These are phyloP conservation scores for Danionella dracula DNA, from an alignment of 2,797 vertebrate species.

Conservation along the genomic window DNA sequence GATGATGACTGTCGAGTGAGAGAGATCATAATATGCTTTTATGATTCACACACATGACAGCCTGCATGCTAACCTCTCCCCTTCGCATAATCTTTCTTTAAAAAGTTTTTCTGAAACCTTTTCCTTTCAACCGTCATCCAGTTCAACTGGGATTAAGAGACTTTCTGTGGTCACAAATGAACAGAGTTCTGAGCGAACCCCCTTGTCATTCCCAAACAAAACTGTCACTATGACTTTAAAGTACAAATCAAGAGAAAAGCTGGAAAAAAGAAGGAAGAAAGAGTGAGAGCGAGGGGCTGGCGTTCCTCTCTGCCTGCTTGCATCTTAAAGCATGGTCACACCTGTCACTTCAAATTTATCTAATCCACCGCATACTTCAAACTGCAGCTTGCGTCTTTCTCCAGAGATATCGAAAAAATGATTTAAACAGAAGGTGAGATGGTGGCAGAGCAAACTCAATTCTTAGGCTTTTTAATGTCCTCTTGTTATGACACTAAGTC, in stretches of 20 bases:
- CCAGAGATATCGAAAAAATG: conserved; percentile 67
- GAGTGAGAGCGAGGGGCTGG: conserved; percentile 41
- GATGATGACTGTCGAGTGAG: conserved; percentile 19
- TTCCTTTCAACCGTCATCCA: conserved; percentile 18
- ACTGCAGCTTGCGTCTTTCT: conserved; percentile 61
- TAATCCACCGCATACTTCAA: conserved; percentile 78
- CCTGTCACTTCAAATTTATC: conserved; percentile 81
- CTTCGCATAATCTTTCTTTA: conserved; percentile 1
- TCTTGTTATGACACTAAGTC: conserved; percentile 18
- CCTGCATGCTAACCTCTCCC: conserved; percentile 23
- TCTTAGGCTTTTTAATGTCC: conserved; percentile 3
- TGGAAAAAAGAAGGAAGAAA: conserved; percentile 28
- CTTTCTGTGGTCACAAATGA: conserved; percentile 33
- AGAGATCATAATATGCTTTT: conserved; percentile 25
- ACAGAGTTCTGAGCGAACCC: conserved; percentile 22
- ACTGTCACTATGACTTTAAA: conserved; percentile 20
- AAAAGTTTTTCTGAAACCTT: conserved; percentile 14
- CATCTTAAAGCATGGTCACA: conserved; percentile 77
- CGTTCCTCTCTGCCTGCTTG: conserved; percentile 51
- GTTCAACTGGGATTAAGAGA: conserved; percentile 39
- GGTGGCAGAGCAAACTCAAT: conserved; percentile 2
- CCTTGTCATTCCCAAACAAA: conserved; percentile 18
- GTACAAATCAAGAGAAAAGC: conserved; percentile 25
- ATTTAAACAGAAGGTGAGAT: conserved; percentile 61
- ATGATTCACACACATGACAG: conserved; percentile 13